Conservation (phyloP, 2,113 vertebrate genomes). For the Jaculus jaculus region DNA sequence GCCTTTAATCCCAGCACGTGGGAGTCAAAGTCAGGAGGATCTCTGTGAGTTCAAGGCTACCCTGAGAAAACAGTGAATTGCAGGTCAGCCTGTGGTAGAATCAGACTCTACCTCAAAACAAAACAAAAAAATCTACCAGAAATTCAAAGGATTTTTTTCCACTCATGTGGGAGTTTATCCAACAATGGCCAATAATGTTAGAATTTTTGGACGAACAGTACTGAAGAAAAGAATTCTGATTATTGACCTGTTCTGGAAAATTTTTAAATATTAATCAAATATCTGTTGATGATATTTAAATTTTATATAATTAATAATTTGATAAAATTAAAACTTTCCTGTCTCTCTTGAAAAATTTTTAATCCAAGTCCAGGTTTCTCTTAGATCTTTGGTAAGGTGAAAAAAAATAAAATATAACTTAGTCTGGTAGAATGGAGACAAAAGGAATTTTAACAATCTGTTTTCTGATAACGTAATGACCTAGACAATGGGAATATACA, state of each 20-base stretch:
- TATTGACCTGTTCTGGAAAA: neutral
- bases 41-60: too few relatives aligned
- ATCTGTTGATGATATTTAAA: neutral
- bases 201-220: neutral
- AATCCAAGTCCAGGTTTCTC: neutral
- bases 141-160: neutral
- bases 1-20: neutral
- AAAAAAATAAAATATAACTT: neutral
- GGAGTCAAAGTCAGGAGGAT: neutral
- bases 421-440: rapidly evolving
- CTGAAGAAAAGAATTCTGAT: neutral
- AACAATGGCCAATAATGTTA: neutral
- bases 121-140: neutral
- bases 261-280: neutral
- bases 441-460: neutral
- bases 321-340: neutral
- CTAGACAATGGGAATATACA: neutral
- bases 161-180: neutral
- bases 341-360: neutral
- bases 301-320: neutral
- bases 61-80: too few relatives aligned
- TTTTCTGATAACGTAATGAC: neutral
- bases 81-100: too few relatives aligned
- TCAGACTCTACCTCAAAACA: too few relatives aligned
- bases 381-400: neutral